Evolutionary conservation across 1,140 invertebrate species (phyloP), one percentile per base, ranked within the genome.

Genomic region (Trachymyrmex cornetzi): DNA sequence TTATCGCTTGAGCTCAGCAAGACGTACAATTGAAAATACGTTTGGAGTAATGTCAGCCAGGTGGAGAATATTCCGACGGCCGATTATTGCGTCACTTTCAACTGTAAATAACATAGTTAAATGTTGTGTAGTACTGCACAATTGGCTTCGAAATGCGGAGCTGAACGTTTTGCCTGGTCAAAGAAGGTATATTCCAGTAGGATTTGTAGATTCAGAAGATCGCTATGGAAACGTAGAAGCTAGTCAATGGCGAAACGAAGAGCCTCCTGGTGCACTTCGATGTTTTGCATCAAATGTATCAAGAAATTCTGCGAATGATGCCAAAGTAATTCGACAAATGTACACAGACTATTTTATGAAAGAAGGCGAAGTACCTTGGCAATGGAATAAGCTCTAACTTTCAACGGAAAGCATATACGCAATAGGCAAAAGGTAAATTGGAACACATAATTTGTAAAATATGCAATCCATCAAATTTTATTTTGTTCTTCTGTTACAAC

Each of bases 21-120:
- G 27, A 14, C 55, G 27, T 30, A 3, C 30, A 63, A 57, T 63
- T 6, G 27, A 63, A 63, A 63, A 63, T 30, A 27, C 61, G 16
- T 63, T 63, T 67, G 64, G 34, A 38, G 34, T 67, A 67, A 38
- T 67, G 34, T n/a, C 64, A 38, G 27, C 64, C 19, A 67, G 64
- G 16, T 34, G 16, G 64, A 30, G 64, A 34, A 67, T 67, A 34
- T 67, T 67, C 9, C 27, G 64, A 67, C 27, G 16, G 38, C 34
- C 64, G 38, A 67, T 67, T 34, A 16, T 67, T n/a, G 34, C 34
- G 16, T 44, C 64, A 19, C 30, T 38, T 67, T 30, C 27, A 67
- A 67, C 19, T 67, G 64, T 67, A 67, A 5, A 30, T 30, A 30
- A 16, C 16, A 63, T 63, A 30, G 27, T 63, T 30, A 27, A 63